phyloP scores from a whole-genome alignment of 92 coral and sea anemone genomes.

The Epizoanthus stellaris region DNA sequence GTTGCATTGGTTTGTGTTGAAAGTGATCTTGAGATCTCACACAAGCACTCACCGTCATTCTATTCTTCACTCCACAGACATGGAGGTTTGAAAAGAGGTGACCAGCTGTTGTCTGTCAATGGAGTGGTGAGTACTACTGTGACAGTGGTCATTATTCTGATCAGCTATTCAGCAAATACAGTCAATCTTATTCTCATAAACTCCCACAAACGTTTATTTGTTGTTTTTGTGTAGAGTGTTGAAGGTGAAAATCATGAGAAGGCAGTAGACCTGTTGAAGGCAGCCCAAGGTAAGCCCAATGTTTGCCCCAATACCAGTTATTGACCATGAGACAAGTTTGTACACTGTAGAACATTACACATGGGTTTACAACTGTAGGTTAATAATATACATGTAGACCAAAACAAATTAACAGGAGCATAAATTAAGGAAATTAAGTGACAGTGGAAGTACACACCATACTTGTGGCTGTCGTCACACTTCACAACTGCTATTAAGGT shows the following conservation, averaged over 20 bases:
- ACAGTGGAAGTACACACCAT: no score
- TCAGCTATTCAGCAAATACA: not conserved
- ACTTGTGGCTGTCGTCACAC: no score
- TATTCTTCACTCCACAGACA: slow-evolving; percentile 51
- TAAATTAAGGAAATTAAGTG: no score
- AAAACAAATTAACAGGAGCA: no score
- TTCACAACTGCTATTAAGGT: no score
- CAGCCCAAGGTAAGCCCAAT: slow-evolving; percentile 83
- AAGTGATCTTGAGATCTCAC: not conserved
- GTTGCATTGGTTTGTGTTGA: no score
- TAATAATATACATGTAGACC: no score
- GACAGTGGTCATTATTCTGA: not conserved
- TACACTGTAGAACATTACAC: no score
- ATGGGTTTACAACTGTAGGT: no score
- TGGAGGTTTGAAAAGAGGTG: slow-evolving; percentile 96
- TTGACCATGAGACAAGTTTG: no score
- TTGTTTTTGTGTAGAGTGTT: slow-evolving; percentile 77
- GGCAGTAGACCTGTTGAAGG: slow-evolving; percentile 97
- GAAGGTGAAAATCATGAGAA: slow-evolving; percentile 99
- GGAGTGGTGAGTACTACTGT: slow-evolving; percentile 82
- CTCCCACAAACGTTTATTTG: not conserved
- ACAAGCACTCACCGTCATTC: not conserved
- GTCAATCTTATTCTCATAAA: not conserved
- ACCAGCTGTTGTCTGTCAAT: slow-evolving; percentile 94
- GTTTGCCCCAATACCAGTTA: not conserved